Conservation (phyloP, 2,888 invertebrate species). For the Odontomyia ornata region DNA sequence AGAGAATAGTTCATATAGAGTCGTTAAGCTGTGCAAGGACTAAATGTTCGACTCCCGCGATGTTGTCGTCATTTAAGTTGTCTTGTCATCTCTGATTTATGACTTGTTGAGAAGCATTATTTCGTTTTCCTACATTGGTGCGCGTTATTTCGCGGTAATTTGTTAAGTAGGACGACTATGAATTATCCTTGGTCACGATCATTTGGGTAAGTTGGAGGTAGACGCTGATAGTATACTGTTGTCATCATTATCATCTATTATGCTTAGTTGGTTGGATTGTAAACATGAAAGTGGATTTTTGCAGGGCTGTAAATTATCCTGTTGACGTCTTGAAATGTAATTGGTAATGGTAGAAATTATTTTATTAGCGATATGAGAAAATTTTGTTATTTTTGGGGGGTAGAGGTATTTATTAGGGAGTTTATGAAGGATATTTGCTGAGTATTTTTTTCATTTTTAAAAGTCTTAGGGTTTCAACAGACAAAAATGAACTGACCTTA, state of each 20-base stretch:
- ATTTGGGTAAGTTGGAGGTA: background rate
- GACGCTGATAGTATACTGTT: background rate
- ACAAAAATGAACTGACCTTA: too few relatives aligned
- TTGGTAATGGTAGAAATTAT: background rate
- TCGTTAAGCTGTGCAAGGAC: background rate
- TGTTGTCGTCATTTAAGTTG: conserved; percentile 44
- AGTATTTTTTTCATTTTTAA: too few relatives aligned
- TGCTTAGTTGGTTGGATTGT: background rate
- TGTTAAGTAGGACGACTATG: conserved; percentile 38
- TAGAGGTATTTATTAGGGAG: too few relatives aligned
- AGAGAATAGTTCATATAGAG: background rate
- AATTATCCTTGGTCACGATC: conserved; percentile 43
- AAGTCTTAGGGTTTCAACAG: too few relatives aligned
- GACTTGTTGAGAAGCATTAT: conserved; percentile 25
- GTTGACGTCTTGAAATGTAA: too few relatives aligned
- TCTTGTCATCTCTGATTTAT: conserved; percentile 45
- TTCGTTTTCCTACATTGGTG: conserved; percentile 31
- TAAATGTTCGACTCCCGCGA: conserved; percentile 27
- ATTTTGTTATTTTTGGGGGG: too few relatives aligned
- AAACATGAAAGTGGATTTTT: background rate
- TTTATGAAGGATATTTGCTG: too few relatives aligned
- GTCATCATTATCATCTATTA: conserved; percentile 22
- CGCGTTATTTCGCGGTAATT: conserved; percentile 44
- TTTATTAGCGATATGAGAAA: too few relatives aligned
- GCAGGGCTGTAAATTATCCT: too few relatives aligned